A percentile compares a stretch with the other conserved stretches of the same genome.
phyloP scores from a whole-genome alignment of 1,140 invertebrate genomes.

The Drosophila takahashii region DNA sequence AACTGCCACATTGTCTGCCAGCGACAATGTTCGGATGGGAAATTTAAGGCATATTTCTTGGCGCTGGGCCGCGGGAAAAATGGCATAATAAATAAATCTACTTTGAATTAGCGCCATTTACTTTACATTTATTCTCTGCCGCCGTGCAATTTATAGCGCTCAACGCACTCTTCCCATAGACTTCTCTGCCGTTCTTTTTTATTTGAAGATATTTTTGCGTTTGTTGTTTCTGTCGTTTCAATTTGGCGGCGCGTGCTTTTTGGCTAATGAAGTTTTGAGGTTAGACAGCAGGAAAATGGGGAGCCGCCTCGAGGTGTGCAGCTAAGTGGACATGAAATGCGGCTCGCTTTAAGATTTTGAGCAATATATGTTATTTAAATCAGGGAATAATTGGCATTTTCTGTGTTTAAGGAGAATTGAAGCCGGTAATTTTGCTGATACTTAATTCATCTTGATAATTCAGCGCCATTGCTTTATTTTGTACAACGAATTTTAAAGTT shows the following conservation, averaged over 20 bases:
- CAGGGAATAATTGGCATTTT: neutral
- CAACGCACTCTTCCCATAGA: conserved; percentile 35
- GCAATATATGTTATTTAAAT: neutral
- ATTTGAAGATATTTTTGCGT: conserved; percentile 31
- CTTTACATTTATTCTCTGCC: conserved; percentile 79
- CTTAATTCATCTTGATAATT: no score
- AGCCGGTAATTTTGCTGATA: neutral
- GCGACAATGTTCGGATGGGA: conserved; percentile 43
- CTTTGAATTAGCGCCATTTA: conserved; percentile 83
- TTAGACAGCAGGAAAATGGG: conserved; percentile 46
- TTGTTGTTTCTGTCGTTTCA: conserved; percentile 56
- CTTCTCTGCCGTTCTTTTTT: conserved; percentile 25
- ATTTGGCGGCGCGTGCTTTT: conserved; percentile 72
- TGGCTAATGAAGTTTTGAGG: conserved; percentile 81
- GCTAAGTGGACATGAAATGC: conserved; percentile 40
- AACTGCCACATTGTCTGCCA: conserved; percentile 49
- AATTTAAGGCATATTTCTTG: conserved; percentile 80
- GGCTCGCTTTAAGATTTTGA: conserved; percentile 11
- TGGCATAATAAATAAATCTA: conserved; percentile 82
- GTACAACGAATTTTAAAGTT: no score
- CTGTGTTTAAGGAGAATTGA: neutral
- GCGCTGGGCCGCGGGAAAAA: conserved; percentile 72
- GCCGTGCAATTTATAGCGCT: conserved; percentile 70
- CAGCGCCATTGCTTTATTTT: no score
- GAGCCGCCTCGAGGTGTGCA: conserved; percentile 40